A percentile compares a stretch with the other conserved stretches of the same genome.
Evolutionary conservation across 2,113 vertebrate species (phyloP).

Genomic region (Sander vitreus): DNA sequence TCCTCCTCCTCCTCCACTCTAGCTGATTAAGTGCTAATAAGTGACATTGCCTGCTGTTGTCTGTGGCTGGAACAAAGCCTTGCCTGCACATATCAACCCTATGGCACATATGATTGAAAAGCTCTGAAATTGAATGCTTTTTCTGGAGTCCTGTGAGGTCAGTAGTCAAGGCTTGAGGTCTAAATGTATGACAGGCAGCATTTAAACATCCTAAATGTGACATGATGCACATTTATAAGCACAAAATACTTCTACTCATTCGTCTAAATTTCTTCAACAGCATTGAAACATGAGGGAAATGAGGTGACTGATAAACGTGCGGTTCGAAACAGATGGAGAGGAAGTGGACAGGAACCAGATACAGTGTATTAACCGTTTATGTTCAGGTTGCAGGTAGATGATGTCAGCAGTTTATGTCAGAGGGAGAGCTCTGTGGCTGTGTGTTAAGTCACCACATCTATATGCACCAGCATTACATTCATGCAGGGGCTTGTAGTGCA

Average conservation of each 20-base stretch:
- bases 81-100: background rate
- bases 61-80: slow-evolving; percentile 14
- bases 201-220: background rate
- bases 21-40: slow-evolving; percentile 35
- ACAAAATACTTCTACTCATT: background rate
- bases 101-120: background rate
- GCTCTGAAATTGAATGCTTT: background rate
- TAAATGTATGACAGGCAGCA: background rate
- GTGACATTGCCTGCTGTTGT: slow-evolving; percentile 24
- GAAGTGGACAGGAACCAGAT: slow-evolving; percentile 14
- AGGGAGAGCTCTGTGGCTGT: background rate
- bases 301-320: slow-evolving; percentile 18
- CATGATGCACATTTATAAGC: background rate
- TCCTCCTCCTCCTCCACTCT: slow-evolving; percentile 25
- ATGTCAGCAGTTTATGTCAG: background rate
- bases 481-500: slow-evolving; percentile 19
- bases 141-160: background rate
- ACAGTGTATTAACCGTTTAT: background rate
- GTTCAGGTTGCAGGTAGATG: slow-evolving; percentile 18
- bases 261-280: slow-evolving; percentile 16
- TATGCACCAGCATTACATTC: slow-evolving; percentile 1
- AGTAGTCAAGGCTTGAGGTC: background rate
- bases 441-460: slow-evolving; percentile 2
- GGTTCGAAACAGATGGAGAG: background rate
- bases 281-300: background rate